Conservation (phyloP, 2,888 invertebrate genomes). For the Rhopalosiphum nymphaeae region DNA sequence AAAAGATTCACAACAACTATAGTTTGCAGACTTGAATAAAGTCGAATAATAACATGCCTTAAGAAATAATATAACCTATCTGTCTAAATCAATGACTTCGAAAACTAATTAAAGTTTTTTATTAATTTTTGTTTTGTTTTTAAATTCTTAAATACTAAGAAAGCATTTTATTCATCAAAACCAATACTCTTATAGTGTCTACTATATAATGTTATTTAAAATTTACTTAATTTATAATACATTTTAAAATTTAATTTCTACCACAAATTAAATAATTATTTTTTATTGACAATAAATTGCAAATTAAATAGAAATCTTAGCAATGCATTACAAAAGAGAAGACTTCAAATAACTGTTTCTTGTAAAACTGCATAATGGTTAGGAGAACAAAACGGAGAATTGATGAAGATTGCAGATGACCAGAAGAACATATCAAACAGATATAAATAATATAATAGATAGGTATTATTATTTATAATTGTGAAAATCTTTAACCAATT, state of each 20-base stretch:
- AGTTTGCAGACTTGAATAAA: conserved; percentile 6
- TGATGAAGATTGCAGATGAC: neutral
- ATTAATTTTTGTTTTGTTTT: too few species aligned
- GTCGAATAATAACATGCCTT: neutral
- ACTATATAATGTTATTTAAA: neutral
- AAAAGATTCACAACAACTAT: neutral
- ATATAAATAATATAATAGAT: neutral
- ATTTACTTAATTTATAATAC: neutral
- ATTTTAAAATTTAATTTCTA: neutral
- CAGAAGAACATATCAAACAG: neutral
- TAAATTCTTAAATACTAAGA: neutral
- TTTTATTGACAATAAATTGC: neutral
- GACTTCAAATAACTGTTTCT: neutral
- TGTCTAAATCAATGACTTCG: neutral
- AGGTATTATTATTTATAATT: neutral
- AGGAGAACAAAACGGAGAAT: neutral
- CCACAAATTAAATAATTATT: neutral
- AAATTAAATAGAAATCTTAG: neutral
- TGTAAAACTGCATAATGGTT: neutral
- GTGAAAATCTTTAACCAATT: neutral
- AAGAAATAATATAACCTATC: conserved; percentile 11
- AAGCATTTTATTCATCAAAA: neutral
- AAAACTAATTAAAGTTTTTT: conserved; percentile 19
- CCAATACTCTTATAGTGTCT: neutral
- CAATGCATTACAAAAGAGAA: neutral